Conservation (phyloP, 2,113 vertebrate species). For the Uropsilus gracilis region DNA sequence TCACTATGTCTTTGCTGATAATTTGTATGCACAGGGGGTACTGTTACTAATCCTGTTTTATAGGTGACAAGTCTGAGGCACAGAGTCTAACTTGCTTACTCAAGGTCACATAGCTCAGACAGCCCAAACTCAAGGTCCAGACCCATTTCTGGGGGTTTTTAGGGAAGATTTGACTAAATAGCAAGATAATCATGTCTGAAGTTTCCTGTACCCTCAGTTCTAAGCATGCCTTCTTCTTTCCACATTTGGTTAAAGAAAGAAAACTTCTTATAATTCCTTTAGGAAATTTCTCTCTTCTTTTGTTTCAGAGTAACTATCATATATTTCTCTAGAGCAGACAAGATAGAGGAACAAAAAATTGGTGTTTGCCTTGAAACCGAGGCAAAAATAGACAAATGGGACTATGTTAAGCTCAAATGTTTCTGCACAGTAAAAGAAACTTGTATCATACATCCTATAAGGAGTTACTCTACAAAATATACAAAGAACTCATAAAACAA, state of each 20-base stretch:
- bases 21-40: not conserved
- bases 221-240: not conserved
- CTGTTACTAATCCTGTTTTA: not conserved
- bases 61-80: not conserved
- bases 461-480: too few species aligned
- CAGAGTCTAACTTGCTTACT: not conserved
- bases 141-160: not conserved
- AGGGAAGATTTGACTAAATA: not conserved
- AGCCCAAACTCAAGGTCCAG: not conserved
- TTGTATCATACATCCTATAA: too few species aligned
- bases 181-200: not conserved
- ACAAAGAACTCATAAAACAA: too few species aligned
- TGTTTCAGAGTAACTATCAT: not conserved
- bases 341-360: not conserved
- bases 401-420: too few species aligned
- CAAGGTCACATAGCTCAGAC: not conserved
- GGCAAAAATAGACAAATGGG: too few species aligned
- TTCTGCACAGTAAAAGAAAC: too few species aligned
- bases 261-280: not conserved
- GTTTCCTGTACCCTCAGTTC: not conserved
- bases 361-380: not conserved
- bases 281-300: not conserved
- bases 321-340: not conserved
- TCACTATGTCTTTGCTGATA: not conserved
- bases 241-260: not conserved